Base-by-base conservation (phyloP, 2,797 vertebrate species). In the Mastacembelus armatus region DNA sequence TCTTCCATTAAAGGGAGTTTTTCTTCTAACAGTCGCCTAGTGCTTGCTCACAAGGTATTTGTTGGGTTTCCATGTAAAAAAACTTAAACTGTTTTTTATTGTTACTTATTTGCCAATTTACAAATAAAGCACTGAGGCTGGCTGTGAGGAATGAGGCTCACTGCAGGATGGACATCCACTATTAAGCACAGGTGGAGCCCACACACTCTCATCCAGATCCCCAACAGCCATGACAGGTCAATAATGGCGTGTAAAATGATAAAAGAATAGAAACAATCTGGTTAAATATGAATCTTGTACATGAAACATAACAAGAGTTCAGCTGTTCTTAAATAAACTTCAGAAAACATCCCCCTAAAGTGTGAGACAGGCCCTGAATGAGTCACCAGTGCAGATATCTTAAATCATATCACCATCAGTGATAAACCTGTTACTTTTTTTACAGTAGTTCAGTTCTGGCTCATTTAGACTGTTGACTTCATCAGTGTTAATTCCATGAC, bases 111-210 rank as follows among this genome's bases (percentile, higher is more conserved):
- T 16, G 15, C 16, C 10, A 18, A 21, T 47, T 42, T 35, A 6
- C 21, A n/a, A 30, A 42, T 58, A 29, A 27, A 44, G 32, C 45
- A 33, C 9, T 39, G 36, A 47, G 21, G 15, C 38, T 42, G 44
- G 10, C 35, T 52, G 22, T 42, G 42, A 69, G 50, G 27, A 76
- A 43, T 47, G 45, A 61, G 39, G 50, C 63, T 48, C 6, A 6
- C n/a, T 74, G 62, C 38, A 32, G 36, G 40, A 58, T 38, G 33
- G 60, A 74, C 47, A 64, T 38, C 49, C 50, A 1, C 48, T 56
- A 60, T 56, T 73, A 71, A 80, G 58, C 60, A 65, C 76, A 71
- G 42, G 65, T 78, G 62, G 38, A 27, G 50, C 61, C 56, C 67
- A 70, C 63, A 70, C 75, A 69, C 52, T 71, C 32, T 43, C 14